These are phyloP conservation scores for Montipora sp. DNA, from an alignment of 64 coral and sea anemone species.

Conservation along the genomic window DNA sequence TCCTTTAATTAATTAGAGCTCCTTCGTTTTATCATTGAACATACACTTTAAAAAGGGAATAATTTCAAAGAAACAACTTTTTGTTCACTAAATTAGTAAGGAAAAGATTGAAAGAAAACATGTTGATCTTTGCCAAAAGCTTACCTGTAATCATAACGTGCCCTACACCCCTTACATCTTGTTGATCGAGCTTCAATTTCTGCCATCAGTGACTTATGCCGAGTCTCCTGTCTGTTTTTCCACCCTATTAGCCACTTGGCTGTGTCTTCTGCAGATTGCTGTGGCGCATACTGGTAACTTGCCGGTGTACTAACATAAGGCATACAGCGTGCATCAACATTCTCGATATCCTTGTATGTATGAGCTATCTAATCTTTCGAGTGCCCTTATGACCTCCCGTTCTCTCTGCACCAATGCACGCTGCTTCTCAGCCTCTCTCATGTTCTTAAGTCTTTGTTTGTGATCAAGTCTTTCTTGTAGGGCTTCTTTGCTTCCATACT, in stretches of 20 bases:
- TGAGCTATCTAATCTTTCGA: conserved; percentile 82
- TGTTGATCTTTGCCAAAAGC: background rate
- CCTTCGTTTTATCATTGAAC: too few relatives aligned
- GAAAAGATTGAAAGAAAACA: background rate
- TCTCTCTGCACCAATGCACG: conserved; percentile 88
- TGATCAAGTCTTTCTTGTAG: conserved; percentile 86
- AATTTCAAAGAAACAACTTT: too few relatives aligned
- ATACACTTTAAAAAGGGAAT: too few relatives aligned
- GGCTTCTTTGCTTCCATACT: conserved; percentile 88
- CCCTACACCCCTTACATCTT: conserved; percentile 92
- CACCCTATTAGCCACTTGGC: conserved; percentile 98
- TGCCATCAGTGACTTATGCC: conserved; percentile 82
- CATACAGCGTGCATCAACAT: conserved; percentile 96
- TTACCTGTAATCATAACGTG: conserved; percentile 93
- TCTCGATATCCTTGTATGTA: conserved; percentile 93
- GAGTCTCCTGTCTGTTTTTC: conserved; percentile 96
- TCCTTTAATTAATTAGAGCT: too few relatives aligned
- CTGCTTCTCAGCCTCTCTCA: conserved; percentile 95
- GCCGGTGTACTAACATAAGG: conserved; percentile 95
- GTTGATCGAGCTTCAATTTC: conserved; percentile 87
- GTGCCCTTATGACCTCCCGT: conserved; percentile 80
- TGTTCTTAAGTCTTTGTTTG: conserved; percentile 78
- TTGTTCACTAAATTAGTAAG: background rate
- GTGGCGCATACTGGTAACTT: conserved; percentile 86
- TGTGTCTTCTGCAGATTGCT: conserved; percentile 93